phyloP scores from a whole-genome alignment of 2,113 vertebrate genomes.

The Ahaetulla prasina region DNA sequence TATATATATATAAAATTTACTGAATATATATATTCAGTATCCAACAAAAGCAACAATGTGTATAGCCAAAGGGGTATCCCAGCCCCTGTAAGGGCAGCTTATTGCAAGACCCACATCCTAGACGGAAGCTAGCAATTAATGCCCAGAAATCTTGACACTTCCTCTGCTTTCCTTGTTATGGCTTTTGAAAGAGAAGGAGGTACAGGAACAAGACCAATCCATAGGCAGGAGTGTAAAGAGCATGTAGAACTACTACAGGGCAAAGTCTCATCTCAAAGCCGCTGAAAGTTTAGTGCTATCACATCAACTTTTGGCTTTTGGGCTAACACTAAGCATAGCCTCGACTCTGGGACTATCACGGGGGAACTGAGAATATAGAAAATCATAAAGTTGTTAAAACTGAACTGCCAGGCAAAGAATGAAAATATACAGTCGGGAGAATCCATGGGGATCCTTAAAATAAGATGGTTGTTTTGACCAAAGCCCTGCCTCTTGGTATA shows the following conservation, averaged over 20 bases:
- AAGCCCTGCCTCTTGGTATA: not conserved
- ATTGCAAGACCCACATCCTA: not conserved
- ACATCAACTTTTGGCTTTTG: not conserved
- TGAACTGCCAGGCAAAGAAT: not conserved
- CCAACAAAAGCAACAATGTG: not conserved
- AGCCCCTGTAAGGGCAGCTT: not conserved
- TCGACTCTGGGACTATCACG: not conserved
- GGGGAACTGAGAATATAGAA: not conserved
- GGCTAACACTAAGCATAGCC: not conserved
- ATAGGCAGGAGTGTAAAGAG: not conserved
- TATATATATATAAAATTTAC: no score
- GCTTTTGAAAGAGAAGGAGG: not conserved
- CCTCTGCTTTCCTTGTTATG: not conserved
- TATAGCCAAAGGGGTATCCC: not conserved
- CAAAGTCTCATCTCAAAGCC: not conserved
- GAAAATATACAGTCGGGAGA: not conserved
- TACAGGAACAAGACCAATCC: not conserved
- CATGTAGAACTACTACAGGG: not conserved
- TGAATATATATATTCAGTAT: not conserved
- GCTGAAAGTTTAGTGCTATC: not conserved
- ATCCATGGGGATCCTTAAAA: not conserved
- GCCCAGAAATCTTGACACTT: not conserved
- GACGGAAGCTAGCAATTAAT: not conserved
- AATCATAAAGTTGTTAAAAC: not conserved
- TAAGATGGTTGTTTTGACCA: not conserved